These are phyloP conservation scores for Periparus ater DNA, from an alignment of 2,797 vertebrate species.

Conservation along the genomic window DNA sequence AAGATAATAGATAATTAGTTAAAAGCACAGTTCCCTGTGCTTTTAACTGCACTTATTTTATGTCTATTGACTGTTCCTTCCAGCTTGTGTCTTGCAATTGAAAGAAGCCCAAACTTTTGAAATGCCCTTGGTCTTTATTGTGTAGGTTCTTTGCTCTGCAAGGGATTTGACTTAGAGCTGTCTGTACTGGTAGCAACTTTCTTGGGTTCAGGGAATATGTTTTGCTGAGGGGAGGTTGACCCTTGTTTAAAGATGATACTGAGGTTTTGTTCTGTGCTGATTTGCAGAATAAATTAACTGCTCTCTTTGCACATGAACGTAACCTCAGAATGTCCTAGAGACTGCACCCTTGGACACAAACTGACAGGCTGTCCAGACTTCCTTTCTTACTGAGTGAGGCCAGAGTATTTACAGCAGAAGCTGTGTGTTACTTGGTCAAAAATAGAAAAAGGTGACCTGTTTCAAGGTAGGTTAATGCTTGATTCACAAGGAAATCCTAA, in stretches of 20 bases:
- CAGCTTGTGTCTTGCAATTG: not conserved
- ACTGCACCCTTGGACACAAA: not conserved
- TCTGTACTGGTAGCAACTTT: not conserved
- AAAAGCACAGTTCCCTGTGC: not conserved
- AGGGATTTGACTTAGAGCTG: not conserved
- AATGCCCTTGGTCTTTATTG: not conserved
- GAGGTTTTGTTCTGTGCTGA: not conserved
- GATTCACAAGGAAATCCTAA: not conserved
- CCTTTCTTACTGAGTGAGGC: not conserved
- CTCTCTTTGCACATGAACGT: not conserved
- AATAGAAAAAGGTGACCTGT: not conserved
- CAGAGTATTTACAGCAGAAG: not conserved
- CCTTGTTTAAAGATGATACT: not conserved
- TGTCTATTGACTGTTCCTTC: not conserved
- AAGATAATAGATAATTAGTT: no score
- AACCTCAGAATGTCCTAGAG: not conserved
- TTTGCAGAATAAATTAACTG: not conserved
- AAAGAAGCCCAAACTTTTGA: not conserved
- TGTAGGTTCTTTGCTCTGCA: not conserved
- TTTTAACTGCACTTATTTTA: not conserved
- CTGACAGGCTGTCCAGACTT: not conserved
- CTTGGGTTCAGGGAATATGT: not conserved
- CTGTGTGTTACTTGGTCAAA: not conserved
- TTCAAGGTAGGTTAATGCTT: not conserved
- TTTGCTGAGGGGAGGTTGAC: not conserved